Evolutionary conservation across 2,113 vertebrate species (phyloP).

Genomic region (Scomber scombrus): DNA sequence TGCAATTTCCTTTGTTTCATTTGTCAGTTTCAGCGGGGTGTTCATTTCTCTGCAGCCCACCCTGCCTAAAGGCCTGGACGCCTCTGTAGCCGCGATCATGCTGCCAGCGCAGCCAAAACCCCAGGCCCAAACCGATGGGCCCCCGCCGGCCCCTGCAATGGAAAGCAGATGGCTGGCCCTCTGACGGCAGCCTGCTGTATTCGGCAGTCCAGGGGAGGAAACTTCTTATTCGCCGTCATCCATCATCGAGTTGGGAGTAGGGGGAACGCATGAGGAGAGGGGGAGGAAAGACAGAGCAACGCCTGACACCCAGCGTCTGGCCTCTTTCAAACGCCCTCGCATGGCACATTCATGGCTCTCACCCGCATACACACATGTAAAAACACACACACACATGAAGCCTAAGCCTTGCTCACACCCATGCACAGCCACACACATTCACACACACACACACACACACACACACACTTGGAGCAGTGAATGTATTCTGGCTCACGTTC

Average conservation of each 20-base stretch:
- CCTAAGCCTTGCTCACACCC: conserved; percentile 7
- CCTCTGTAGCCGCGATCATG: conserved; percentile 2
- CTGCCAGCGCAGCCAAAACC: conserved; percentile 56
- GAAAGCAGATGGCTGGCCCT: conserved; percentile 83
- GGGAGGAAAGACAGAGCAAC: conserved; percentile 71
- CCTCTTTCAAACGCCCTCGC: conserved; percentile 79
- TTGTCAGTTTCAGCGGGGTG: conserved; percentile 40
- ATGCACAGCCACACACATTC: conserved; percentile 31
- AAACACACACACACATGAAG: conserved; percentile 57
- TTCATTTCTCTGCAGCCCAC: conserved; percentile 52
- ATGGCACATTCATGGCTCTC: conserved; percentile 79
- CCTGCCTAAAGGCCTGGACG: conserved; percentile 52
- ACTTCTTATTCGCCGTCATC: conserved; percentile 86
- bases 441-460: conserved; percentile 53
- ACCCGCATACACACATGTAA: conserved; percentile 37
- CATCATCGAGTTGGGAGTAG: conserved; percentile 78
- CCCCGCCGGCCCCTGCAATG: conserved; percentile 72
- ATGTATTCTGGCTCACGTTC: conserved; percentile 73
- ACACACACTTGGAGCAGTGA: conserved; percentile 42
- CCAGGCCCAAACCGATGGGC: conserved; percentile 49
- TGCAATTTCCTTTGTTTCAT: conserved; percentile 49
- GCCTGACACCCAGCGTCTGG: conserved; percentile 81
- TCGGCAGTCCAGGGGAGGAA: conserved; percentile 84
- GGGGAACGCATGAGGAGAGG: conserved; percentile 29
- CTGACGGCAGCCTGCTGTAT: conserved; percentile 75